A percentile compares a stretch with the other conserved stretches of the same genome.
Conservation (phyloP, 2,888 invertebrate species). For the Erebia aethiops region DNA sequence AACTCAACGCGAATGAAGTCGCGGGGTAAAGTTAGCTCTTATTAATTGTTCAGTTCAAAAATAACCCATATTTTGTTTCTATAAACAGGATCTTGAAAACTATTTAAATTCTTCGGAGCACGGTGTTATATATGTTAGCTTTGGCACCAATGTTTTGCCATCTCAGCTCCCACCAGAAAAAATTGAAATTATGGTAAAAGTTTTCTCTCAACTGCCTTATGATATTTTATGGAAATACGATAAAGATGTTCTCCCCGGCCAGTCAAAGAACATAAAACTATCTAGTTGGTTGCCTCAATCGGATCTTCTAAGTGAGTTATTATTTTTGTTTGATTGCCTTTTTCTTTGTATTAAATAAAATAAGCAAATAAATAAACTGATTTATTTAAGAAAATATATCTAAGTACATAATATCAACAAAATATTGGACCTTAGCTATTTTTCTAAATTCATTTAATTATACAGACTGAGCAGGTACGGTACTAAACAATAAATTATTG, state of each 20-base stretch:
- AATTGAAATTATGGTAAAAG: conserved; percentile 42
- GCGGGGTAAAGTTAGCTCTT: too few species aligned
- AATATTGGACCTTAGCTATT: neutral
- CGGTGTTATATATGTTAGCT: conserved; percentile 62
- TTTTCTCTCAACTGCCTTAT: conserved; percentile 55
- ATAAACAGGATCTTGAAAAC: conserved; percentile 55
- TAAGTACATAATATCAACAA: neutral
- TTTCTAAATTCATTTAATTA: neutral
- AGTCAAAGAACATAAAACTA: conserved; percentile 55
- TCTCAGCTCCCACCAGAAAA: conserved; percentile 42
- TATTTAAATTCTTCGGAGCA: conserved; percentile 55
- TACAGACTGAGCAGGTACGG: too few species aligned
- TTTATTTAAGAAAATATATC: neutral
- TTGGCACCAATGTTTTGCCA: conserved; percentile 53
- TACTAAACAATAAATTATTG: too few species aligned
- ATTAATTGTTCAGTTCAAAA: too few species aligned
- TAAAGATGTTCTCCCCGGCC: conserved; percentile 47
- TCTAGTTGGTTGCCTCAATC: conserved; percentile 62
- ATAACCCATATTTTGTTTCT: neutral
- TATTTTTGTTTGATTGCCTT: neutral
- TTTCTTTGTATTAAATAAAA: neutral
- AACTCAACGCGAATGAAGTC: too few species aligned
- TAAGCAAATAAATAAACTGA: neutral
- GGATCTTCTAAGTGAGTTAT: conserved; percentile 55
- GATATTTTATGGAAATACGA: conserved; percentile 63